Evolutionary conservation across 2,797 vertebrate species (phyloP).

Genomic region (Cirrhinus mrigala): DNA sequence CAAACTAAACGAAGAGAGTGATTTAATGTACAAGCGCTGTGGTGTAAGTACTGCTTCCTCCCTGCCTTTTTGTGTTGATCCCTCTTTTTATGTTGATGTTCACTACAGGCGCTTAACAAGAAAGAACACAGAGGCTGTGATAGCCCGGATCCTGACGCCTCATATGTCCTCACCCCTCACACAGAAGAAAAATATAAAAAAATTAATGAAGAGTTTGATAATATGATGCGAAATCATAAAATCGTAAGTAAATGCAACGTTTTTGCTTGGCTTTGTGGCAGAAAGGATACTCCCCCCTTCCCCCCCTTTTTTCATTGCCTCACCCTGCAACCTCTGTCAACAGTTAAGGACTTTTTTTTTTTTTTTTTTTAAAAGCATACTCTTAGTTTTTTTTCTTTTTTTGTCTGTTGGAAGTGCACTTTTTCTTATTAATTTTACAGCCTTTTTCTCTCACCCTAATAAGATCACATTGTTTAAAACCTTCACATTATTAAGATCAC

Average conservation of each 20-base stretch:
- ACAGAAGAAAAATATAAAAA: slow-evolving; percentile 99
- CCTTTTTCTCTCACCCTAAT: slow-evolving; percentile 76
- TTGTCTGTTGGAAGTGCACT: slow-evolving; percentile 66
- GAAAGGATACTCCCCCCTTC: slow-evolving; percentile 72
- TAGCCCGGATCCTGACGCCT: slow-evolving; percentile 99
- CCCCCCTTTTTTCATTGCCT: slow-evolving; percentile 63
- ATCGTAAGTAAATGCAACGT: slow-evolving; percentile 88
- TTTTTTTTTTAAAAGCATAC: slow-evolving; percentile 65
- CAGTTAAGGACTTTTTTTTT: slow-evolving; percentile 63
- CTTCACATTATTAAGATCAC: background rate
- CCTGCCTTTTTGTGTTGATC: slow-evolving; percentile 97
- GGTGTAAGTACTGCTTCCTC: slow-evolving; percentile 95
- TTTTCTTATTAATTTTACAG: slow-evolving; percentile 65
- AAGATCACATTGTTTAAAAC: slow-evolving; percentile 78
- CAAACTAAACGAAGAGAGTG: slow-evolving; percentile 99
- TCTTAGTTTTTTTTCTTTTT: slow-evolving; percentile 56
- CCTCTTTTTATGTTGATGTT: slow-evolving; percentile 99
- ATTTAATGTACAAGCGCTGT: slow-evolving; percentile 99
- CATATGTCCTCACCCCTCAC: slow-evolving; percentile 99
- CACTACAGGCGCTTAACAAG: slow-evolving; percentile 99
- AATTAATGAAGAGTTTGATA: slow-evolving; percentile 99
- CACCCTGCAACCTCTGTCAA: slow-evolving; percentile 72
- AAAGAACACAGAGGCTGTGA: slow-evolving; percentile 99
- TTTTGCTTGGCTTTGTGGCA: slow-evolving; percentile 86
- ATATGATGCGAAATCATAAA: slow-evolving; percentile 99